These are phyloP conservation scores for Acrobasis repandana DNA, from an alignment of 2,888 invertebrate species.

Conservation along the genomic window DNA sequence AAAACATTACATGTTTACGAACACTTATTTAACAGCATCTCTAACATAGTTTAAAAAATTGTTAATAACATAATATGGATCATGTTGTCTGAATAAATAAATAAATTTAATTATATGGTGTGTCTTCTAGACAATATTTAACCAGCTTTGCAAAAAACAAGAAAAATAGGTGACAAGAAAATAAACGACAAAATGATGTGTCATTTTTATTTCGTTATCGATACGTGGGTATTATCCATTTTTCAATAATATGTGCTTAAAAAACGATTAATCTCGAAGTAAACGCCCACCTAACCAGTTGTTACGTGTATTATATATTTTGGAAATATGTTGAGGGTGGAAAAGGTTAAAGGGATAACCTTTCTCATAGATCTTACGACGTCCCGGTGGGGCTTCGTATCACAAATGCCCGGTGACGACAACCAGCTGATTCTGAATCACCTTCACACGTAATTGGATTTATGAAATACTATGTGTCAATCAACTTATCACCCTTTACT, in stretches of 20 bases:
- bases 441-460: constrained; percentile 71
- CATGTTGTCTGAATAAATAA: too few relatives aligned
- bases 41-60: too few relatives aligned
- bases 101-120: too few relatives aligned
- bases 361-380: constrained; percentile 42
- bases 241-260: neutral
- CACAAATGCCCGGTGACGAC: constrained; percentile 53
- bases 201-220: too few relatives aligned
- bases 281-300: constrained; percentile 1
- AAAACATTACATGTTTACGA: too few relatives aligned
- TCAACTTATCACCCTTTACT: constrained; percentile 24
- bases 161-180: too few relatives aligned
- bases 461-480: constrained; percentile 59
- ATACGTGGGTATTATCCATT: neutral
- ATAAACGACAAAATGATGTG: too few relatives aligned
- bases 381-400: constrained; percentile 48
- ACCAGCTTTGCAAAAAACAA: too few relatives aligned
- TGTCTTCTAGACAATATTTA: too few relatives aligned
- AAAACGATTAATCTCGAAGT: constrained; percentile 8
- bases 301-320: constrained; percentile 13
- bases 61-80: too few relatives aligned
- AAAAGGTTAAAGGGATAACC: constrained; percentile 40
- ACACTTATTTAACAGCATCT: too few relatives aligned
- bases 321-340: constrained; percentile 12
- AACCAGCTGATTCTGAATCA: constrained; percentile 49